Base-by-base conservation (phyloP, 2,113 vertebrate genomes). In the Chauna torquata region DNA sequence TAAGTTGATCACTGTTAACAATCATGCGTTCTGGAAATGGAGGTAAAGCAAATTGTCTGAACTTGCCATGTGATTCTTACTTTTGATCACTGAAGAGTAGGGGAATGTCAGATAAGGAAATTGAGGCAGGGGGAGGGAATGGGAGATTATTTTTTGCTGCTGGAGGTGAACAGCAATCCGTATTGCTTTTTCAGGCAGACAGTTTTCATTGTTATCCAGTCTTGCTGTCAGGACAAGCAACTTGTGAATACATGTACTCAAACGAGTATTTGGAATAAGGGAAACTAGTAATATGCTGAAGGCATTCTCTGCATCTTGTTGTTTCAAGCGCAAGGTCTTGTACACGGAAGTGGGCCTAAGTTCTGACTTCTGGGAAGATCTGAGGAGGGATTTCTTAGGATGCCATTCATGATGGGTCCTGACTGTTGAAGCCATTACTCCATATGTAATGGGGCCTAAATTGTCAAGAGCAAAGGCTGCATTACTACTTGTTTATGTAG, bases 1-100 rank as follows among this genome's bases (percentile, higher is more conserved):
- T 88, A 82, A 88, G 86, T 92, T 94, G 57, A 66, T 86, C 76
- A 70, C 88, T 55, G 68, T 85, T 91, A 92, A 88, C 68, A 77
- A 45, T 88, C 92, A 86, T 19, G 8, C 81, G 76, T 49, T 86
- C 72, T 91, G 59, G 76, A 92, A 90, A 40, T 25, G 24, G 27
- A 88, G 61, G 77, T 97, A 23, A 77, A 93, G 80, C 58, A 90
- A 90, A 88, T 25, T 77, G 62, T 62, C 36, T 90, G 83, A 84
- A 83, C 50, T 92, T 94, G 68, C 80, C 88, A 78, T 24, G 1
- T 90, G 76, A 83, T 90, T 93, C 71, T 79, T 71, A 54, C 34
- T 92, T 19, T 36, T 6, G 49, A 66, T 83, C 20, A 17, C 11
- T 88, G 72, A 24, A n/a, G 45, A 66, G 76, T 25, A 36, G 50